These are phyloP conservation scores for Cerastoderma edule DNA, from an alignment of 2,888 invertebrate species.

Conservation along the genomic window DNA sequence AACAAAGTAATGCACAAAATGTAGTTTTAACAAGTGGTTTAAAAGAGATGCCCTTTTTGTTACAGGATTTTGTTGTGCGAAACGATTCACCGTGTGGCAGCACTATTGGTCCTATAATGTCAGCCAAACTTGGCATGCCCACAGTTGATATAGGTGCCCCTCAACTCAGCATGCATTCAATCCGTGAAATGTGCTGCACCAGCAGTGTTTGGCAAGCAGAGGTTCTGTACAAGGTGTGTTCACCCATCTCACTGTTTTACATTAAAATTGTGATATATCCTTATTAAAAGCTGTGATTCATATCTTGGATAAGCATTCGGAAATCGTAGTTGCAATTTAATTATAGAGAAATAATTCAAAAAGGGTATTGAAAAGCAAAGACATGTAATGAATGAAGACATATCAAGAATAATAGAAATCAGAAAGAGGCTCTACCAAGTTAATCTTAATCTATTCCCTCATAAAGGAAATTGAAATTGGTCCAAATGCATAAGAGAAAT, in stretches of 20 bases:
- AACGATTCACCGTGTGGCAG: constrained; percentile 85
- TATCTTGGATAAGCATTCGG: neutral
- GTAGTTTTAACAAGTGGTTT: too few relatives aligned
- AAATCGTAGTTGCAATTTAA: neutral
- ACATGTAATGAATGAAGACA: too few relatives aligned
- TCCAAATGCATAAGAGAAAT: too few relatives aligned
- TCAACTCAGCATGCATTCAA: constrained; percentile 85
- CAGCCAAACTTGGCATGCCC: constrained; percentile 84
- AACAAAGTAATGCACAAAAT: too few relatives aligned
- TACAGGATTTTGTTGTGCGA: constrained; percentile 84
- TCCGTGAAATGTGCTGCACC: constrained; percentile 84
- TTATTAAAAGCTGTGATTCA: too few relatives aligned
- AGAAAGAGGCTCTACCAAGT: too few relatives aligned
- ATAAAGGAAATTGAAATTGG: too few relatives aligned
- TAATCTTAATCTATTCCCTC: too few relatives aligned
- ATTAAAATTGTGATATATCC: neutral
- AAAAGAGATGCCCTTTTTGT: too few relatives aligned
- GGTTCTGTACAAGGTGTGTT: constrained; percentile 82
- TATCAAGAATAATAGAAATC: too few relatives aligned
- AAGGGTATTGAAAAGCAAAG: too few relatives aligned
- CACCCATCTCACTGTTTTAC: neutral
- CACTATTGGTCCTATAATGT: constrained; percentile 86
- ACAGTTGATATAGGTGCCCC: constrained; percentile 85
- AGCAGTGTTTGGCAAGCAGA: constrained; percentile 83
- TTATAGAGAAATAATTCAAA: neutral